Conservation (phyloP, 2,888 invertebrate species). For the Geophilus truncorum region DNA sequence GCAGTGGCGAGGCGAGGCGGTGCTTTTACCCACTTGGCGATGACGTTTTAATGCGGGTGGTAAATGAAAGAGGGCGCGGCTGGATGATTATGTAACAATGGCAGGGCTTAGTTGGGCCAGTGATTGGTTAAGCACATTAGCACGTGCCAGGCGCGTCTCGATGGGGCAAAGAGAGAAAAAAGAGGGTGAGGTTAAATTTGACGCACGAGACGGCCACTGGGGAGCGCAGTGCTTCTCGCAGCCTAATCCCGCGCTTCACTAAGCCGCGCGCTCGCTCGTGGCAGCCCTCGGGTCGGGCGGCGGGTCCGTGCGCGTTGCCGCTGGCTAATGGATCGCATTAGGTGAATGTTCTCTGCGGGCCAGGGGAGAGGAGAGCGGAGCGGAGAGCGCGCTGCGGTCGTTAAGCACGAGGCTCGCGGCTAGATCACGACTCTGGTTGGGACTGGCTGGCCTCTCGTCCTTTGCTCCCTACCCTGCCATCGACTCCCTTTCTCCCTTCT, state of each 20-base stretch:
- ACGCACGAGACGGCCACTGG: not conserved
- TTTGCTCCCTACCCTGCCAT: not conserved
- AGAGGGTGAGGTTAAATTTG: not conserved
- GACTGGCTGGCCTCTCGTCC: not conserved
- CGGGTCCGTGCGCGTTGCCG: not conserved
- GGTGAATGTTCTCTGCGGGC: slow-evolving; percentile 4
- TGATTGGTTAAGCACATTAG: slow-evolving; percentile 5
- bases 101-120: not conserved
- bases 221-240: not conserved
- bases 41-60: not conserved
- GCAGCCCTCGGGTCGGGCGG: not conserved
- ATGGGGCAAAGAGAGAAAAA: not conserved
- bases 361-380: not conserved
- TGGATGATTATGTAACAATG: not conserved
- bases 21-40: not conserved
- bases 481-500: not conserved
- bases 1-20: not conserved
- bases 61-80: slow-evolving; percentile 10
- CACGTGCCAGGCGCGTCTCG: not conserved
- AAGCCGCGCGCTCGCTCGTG: not conserved
- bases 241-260: not conserved
- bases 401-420: not conserved
- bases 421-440: not conserved
- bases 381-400: slow-evolving; percentile 2
- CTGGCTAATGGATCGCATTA: slow-evolving; percentile 10